Evolutionary conservation across 2,888 invertebrate species (phyloP).

Genomic region (Andrena hattorfiana): DNA sequence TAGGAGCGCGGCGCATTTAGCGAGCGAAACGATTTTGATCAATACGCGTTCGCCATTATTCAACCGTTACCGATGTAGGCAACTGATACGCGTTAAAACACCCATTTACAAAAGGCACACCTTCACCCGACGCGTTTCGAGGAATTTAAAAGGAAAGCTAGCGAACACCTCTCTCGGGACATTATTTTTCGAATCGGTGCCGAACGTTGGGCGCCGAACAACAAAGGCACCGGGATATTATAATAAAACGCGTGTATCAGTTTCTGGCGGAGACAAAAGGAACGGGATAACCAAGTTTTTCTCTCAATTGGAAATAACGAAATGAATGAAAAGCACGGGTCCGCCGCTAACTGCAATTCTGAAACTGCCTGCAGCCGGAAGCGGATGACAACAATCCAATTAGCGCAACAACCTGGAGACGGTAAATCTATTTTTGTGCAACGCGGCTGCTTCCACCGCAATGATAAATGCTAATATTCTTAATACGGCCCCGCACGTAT

Average conservation of each 20-base stretch:
- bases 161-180: no score
- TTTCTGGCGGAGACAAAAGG: neutral
- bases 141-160: neutral
- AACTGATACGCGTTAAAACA: conserved; percentile 29
- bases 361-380: conserved; percentile 57
- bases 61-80: conserved; percentile 31
- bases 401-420: conserved; percentile 59
- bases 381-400: conserved; percentile 68
- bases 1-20: conserved; percentile 6
- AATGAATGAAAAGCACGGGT: conserved; percentile 67
- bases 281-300: conserved; percentile 19
- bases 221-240: neutral
- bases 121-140: neutral
- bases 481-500: conserved; percentile 35
- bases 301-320: conserved; percentile 67
- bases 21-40: conserved; percentile 45
- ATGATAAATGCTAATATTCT: conserved; percentile 59
- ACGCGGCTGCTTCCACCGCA: conserved; percentile 20
- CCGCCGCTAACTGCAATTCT: conserved; percentile 72
- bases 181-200: neutral
- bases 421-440: conserved; percentile 62
- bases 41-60: conserved; percentile 45
- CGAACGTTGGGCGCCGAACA: neutral
- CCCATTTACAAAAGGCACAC: neutral
- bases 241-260: neutral